phyloP scores from a whole-genome alignment of 2,888 invertebrate species.

The Myopa testacea region DNA sequence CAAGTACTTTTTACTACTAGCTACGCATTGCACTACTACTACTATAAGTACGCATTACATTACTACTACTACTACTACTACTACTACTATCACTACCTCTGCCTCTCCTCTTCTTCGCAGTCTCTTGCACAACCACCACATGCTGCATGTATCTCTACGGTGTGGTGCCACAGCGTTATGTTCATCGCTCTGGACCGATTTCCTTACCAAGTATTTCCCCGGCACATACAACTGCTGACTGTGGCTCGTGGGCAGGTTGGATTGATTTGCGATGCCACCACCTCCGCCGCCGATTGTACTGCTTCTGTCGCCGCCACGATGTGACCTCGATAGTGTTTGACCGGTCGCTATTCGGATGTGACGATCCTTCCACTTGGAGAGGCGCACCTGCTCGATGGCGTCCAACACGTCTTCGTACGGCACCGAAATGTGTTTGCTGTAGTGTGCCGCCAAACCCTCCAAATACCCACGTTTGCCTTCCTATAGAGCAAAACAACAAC shows the following conservation, averaged over 20 bases:
- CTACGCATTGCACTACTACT: too few relatives aligned
- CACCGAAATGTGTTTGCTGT: conserved; percentile 88
- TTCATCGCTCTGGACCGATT: not conserved
- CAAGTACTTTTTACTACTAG: not conserved
- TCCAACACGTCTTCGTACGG: conserved; percentile 89
- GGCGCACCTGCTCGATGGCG: conserved; percentile 84
- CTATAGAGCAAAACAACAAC: conserved; percentile 67
- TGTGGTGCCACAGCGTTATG: too few relatives aligned
- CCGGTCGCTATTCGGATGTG: conserved; percentile 67
- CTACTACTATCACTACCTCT: too few relatives aligned
- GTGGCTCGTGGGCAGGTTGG: conserved; percentile 80
- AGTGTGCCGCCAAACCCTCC: conserved; percentile 86
- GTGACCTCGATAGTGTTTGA: conserved; percentile 62
- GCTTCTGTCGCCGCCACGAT: conserved; percentile 51
- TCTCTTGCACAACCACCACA: too few relatives aligned
- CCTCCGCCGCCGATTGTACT: conserved; percentile 53
- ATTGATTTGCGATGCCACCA: conserved; percentile 64
- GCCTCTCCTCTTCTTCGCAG: too few relatives aligned
- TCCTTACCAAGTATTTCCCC: conserved; percentile 90
- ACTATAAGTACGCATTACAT: too few relatives aligned
- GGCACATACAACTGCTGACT: conserved; percentile 91
- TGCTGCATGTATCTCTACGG: too few relatives aligned
- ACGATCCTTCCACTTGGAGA: conserved; percentile 71
- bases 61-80: too few relatives aligned
- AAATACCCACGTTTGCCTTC: conserved; percentile 88